phyloP scores from a whole-genome alignment of 2,888 invertebrate genomes.

The Ptilodon capucinus region DNA sequence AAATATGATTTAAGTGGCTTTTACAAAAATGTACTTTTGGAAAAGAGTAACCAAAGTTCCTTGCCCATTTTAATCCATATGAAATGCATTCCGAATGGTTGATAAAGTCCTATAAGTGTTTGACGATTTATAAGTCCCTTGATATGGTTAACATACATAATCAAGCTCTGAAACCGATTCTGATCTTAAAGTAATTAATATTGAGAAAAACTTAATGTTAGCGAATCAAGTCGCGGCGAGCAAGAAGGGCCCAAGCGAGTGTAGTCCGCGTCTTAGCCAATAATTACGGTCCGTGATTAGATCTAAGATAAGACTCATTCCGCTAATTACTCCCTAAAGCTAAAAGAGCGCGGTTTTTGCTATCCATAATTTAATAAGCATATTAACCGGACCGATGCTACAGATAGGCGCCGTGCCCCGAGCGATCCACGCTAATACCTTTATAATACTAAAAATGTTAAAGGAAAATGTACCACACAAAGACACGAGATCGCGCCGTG shows the following conservation, averaged over 20 bases:
- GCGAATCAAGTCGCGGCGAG: constrained; percentile 36
- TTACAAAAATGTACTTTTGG: too few species aligned
- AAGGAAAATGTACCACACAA: constrained; percentile 48
- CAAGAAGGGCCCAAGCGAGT: constrained; percentile 50
- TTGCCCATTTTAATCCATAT: too few species aligned
- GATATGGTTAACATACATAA: too few species aligned
- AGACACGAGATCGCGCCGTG: constrained; percentile 49
- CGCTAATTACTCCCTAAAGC: constrained; percentile 82
- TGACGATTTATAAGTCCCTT: background rate
- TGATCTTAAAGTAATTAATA: constrained; percentile 18
- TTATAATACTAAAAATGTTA: constrained; percentile 53
- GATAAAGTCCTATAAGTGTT: too few species aligned
- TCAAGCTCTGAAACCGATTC: too few species aligned
- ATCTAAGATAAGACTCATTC: constrained; percentile 75
- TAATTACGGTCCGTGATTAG: constrained; percentile 78
- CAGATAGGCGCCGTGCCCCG: constrained; percentile 67
- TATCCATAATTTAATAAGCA: constrained; percentile 80
- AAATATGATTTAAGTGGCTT: too few species aligned
- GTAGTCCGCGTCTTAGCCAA: constrained; percentile 62
- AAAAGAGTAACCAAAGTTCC: too few species aligned
- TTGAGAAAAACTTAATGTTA: constrained; percentile 35
- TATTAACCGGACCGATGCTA: constrained; percentile 76
- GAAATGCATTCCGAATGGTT: too few species aligned
- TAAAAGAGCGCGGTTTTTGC: constrained; percentile 75
- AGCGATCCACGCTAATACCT: constrained; percentile 69